Evolutionary conservation across 1,140 invertebrate genomes (phyloP), one percentile per base, ranked within the genome.

Genomic region (Artemia franciscana): DNA sequence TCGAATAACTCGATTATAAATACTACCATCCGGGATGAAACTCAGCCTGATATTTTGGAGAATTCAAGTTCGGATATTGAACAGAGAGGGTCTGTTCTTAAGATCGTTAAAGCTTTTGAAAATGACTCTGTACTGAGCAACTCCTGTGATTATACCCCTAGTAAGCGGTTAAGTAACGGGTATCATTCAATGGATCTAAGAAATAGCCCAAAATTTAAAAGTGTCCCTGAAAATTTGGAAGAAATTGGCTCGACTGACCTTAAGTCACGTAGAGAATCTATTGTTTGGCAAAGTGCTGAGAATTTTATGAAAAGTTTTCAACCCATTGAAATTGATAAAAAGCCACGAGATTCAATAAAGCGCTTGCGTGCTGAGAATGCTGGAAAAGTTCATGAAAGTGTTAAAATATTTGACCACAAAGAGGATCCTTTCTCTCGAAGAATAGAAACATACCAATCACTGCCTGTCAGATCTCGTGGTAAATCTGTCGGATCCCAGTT

Each of bases 361-460:
- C 78, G 79, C 67, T 67, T 84, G 5, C 71, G 80, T 30, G 74
- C 74, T 27, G 79, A 81, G 70, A 83, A 83, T 68, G 79, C 79
- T 7, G 82, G 81, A 5, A 82, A 82, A 80, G 82, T 84, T 0
- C 66, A 81, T 27, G 80, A 78, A 0, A 82, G 81, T 71, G 79
- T 80, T 0, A 79, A 77, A 67, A 69, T 82, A 4, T 84, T 83
- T 66, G 79, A 82, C 66, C 74, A 75, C 5, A 70, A 78, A 28
- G 72, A 60, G 18, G 26, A 51, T 18, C 12, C 39, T 12, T 51
- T 51, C 21, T 51, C 39, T 18, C 39, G 39, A 51, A 51, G 21
- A 51, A 18, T 51, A 18, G 39, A 51, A 51, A 51, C 39, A 18
- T 51, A 51, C 21, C 39, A 51, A 15, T 51, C 39, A 12, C 39